Base-by-base conservation (phyloP, 2,888 invertebrate species). In the Euphydryas editha region DNA sequence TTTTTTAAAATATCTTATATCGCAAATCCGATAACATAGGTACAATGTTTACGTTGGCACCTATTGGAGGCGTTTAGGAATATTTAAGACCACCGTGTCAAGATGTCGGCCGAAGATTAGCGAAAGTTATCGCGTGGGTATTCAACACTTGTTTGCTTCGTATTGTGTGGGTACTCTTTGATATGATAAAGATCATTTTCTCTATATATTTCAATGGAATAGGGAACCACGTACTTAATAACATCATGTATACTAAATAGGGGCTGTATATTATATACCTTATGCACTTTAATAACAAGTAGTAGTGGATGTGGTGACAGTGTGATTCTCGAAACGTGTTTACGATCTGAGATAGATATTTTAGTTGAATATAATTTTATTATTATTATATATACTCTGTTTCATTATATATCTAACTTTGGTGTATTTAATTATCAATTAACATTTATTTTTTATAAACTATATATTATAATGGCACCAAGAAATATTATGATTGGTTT, bases 61-160 rank as follows among this genome's bases (percentile, higher is more conserved):
- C 13, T 57, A 60, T 57, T 42, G 63, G 49, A 59, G 67, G 67
- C 59, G 67, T 67, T 63, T 66, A 60, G 62, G 60, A 65, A 65
- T 68, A 63, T 68, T 68, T 68, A 65, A 63, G 60, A 60, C 54
- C 68, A 39, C 62, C 68, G 65, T 46, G 60, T 59, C 55, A 47
- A 65, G 70, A 68, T 70, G 68, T 68, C 54, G 62, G 49, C 20
- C 58, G 46, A 21, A 65, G 62, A 68, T 70, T 68, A 61, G 62
- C 55, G 46, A 47, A 65, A 62, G 65, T 47, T 65, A 65, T 54
- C 59, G 70, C 68, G 68, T 70, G 68, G 68, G 65, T 54, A 55
- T 55, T 56, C 59, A 36, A 68, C 68, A 70, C 65, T 70, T 70
- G 70, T 68, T 65, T 51, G 57, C 24, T 54, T 68, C 65, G 60